Conservation (phyloP, 2,113 vertebrate genomes). For the Lates calcarifer region DNA sequence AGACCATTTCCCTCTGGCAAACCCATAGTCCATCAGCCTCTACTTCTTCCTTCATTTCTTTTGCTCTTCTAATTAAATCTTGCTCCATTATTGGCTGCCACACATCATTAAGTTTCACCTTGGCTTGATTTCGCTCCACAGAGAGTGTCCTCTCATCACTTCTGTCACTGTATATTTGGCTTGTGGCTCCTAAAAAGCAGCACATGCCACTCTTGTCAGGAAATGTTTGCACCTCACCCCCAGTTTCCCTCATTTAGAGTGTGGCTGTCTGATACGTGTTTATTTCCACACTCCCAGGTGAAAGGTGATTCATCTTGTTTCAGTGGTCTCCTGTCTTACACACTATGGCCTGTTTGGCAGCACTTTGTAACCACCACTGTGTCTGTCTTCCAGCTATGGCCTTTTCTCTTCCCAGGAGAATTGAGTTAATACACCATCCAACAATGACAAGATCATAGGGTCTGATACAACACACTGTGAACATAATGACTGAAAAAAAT, state of each 20-base stretch:
- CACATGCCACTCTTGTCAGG: constrained; percentile 11
- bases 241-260: constrained; percentile 27
- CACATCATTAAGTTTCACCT: constrained; percentile 59
- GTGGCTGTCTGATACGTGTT: constrained; percentile 1
- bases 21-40: constrained; percentile 27
- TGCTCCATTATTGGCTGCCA: constrained; percentile 3
- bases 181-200: constrained; percentile 6
- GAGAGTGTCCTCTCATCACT: background rate
- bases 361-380: constrained; percentile 10
- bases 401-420: constrained; percentile 14
- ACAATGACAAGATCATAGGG: background rate
- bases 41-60: constrained; percentile 22
- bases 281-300: constrained; percentile 21
- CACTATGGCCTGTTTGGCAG: constrained; percentile 25
- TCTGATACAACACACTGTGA: background rate
- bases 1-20: background rate
- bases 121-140: constrained; percentile 19
- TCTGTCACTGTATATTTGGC: constrained; percentile 5
- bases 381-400: background rate
- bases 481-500: background rate
- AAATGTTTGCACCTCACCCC: constrained; percentile 26
- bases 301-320: constrained; percentile 64
- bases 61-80: constrained; percentile 30
- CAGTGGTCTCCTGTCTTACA: constrained; percentile 21
- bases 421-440: background rate